Evolutionary conservation across 2,888 invertebrate genomes (phyloP).

Genomic region (Ennomos quercinarius): DNA sequence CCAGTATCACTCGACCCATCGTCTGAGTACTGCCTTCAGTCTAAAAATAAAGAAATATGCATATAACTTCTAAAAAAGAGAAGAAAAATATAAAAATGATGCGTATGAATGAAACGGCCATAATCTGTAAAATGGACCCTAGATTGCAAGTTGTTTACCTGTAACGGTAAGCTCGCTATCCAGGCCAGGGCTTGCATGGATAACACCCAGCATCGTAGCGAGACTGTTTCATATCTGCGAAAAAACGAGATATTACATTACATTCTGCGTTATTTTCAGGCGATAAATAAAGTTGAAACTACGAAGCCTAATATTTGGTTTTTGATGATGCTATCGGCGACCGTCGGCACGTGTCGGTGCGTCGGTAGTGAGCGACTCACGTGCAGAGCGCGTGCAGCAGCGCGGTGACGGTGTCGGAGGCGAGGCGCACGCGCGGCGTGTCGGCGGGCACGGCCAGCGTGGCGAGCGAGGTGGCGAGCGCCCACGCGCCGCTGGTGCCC

Average conservation of each 20-base stretch:
- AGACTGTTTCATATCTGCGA: constrained; percentile 73
- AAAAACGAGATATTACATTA: background rate
- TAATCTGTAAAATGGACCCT: no score
- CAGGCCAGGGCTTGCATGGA: constrained; percentile 91
- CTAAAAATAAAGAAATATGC: constrained; percentile 44
- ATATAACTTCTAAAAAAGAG: background rate
- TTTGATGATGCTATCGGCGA: no score
- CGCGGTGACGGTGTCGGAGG: constrained; percentile 74
- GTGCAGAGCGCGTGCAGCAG: constrained; percentile 49
- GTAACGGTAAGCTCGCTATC: constrained; percentile 86
- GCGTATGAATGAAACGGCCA: no score
- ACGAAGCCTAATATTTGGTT: no score
- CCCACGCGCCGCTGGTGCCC: constrained; percentile 71
- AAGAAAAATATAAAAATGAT: no score
- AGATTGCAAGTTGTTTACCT: constrained; percentile 48
- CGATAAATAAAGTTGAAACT: no score
- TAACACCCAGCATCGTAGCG: constrained; percentile 91
- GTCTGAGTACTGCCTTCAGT: constrained; percentile 80
- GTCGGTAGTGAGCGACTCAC: background rate
- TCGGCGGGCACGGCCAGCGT: constrained; percentile 72
- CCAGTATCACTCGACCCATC: constrained; percentile 87
- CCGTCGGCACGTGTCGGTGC: background rate
- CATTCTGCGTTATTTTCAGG: no score
- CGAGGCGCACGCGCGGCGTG: constrained; percentile 77
- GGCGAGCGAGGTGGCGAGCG: constrained; percentile 61